Percentiles rank a stretch among this genome's conserved stretches.
Conservation (phyloP, 2,797 vertebrate genomes). For the Bradypodion pumilum region DNA sequence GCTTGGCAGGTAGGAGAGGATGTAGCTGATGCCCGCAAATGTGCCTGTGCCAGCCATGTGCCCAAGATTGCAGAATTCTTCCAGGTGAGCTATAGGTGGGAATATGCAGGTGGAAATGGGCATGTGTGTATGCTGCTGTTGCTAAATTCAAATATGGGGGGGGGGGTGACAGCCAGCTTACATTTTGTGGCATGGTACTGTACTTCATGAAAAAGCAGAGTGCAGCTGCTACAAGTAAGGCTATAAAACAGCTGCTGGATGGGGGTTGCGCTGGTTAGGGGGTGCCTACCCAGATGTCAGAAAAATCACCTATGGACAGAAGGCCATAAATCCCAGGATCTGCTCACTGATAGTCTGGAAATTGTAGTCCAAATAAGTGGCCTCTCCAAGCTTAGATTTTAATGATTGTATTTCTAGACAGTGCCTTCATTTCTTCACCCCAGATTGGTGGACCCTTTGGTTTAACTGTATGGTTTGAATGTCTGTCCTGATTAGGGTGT, state of each 20-base stretch:
- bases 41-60: constrained; percentile 94
- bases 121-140: constrained; percentile 23
- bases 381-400: neutral
- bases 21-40: constrained; percentile 93
- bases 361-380: neutral
- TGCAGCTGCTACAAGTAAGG: neutral
- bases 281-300: neutral
- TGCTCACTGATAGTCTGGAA: neutral
- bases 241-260: neutral
- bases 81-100: constrained; percentile 74
- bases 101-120: neutral
- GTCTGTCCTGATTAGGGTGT: constrained; percentile 80
- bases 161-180: neutral
- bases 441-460: neutral
- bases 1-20: constrained; percentile 91
- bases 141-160: neutral
- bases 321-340: neutral
- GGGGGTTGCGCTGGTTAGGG: neutral
- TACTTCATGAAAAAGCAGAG: neutral
- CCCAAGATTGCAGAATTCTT: constrained; percentile 95
- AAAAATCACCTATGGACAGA: neutral
- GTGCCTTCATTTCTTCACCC: neutral
- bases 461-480: neutral
- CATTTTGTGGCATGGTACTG: neutral
- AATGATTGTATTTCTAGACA: neutral